These are phyloP conservation scores for Sylvilagus floridanus DNA, from an alignment of 2,797 vertebrate genomes.

Conservation along the genomic window DNA sequence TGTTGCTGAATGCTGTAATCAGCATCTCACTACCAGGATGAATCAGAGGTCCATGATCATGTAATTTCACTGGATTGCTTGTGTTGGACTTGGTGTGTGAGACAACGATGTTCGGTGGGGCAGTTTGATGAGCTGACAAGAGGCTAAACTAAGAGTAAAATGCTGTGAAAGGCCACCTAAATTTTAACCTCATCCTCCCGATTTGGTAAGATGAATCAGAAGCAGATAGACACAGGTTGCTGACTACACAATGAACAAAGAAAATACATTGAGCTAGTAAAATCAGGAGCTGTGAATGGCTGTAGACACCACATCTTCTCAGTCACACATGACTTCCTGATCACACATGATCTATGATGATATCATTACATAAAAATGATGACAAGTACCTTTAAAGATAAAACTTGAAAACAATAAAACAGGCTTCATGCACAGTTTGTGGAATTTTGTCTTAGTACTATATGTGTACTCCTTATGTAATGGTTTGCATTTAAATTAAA, in stretches of 20 bases:
- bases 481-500: slow-evolving; percentile 42
- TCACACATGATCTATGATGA: neutral
- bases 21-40: neutral
- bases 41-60: neutral
- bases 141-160: neutral
- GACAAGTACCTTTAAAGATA: neutral
- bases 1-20: neutral
- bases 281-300: neutral
- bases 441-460: slow-evolving; percentile 31
- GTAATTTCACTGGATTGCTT: neutral
- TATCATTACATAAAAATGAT: neutral
- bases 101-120: neutral
- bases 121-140: neutral
- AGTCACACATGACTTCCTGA: neutral
- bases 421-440: neutral
- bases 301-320: neutral
- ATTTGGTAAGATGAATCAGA: neutral
- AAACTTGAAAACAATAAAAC: neutral
- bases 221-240: neutral
- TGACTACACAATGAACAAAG: neutral
- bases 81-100: neutral
- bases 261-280: neutral
- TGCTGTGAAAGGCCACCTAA: neutral
- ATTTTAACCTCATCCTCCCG: neutral
- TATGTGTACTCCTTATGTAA: slow-evolving; percentile 10